phyloP scores from a whole-genome alignment of 2,888 invertebrate species.

The Dexiosoma caninum region DNA sequence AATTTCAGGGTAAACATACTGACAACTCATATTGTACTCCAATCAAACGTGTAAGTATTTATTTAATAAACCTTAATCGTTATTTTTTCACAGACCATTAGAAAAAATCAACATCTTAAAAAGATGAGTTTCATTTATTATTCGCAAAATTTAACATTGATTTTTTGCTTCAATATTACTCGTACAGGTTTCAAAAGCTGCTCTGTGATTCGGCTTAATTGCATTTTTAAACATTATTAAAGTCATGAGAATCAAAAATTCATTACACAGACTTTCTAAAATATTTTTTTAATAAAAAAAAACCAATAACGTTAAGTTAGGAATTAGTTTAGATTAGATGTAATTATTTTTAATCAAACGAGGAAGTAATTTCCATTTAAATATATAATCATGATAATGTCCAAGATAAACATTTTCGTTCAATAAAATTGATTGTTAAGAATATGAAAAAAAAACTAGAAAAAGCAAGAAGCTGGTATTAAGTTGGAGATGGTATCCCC shows the following conservation, averaged over 20 bases:
- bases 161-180: conserved; percentile 12
- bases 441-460: background rate
- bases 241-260: background rate
- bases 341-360: conserved; percentile 47
- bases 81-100: background rate
- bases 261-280: conserved; percentile 44
- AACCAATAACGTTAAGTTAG: background rate
- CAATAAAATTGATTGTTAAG: conserved; percentile 20
- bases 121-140: conserved; percentile 19
- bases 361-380: conserved; percentile 51
- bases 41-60: background rate
- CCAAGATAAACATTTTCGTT: conserved; percentile 30
- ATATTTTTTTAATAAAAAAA: background rate
- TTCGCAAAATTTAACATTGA: conserved; percentile 32
- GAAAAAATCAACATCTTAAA: conserved; percentile 2
- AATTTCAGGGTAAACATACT: conserved; percentile 50
- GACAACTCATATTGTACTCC: background rate
- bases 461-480: background rate
- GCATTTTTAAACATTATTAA: conserved; percentile 2
- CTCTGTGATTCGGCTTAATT: conserved; percentile 38
- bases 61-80: background rate
- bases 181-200: background rate
- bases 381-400: conserved; percentile 36
- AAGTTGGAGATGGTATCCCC: background rate
- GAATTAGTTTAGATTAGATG: conserved; percentile 29